Evolutionary conservation across 2,113 vertebrate genomes (phyloP).

Genomic region (Syrrhaptes paradoxus): DNA sequence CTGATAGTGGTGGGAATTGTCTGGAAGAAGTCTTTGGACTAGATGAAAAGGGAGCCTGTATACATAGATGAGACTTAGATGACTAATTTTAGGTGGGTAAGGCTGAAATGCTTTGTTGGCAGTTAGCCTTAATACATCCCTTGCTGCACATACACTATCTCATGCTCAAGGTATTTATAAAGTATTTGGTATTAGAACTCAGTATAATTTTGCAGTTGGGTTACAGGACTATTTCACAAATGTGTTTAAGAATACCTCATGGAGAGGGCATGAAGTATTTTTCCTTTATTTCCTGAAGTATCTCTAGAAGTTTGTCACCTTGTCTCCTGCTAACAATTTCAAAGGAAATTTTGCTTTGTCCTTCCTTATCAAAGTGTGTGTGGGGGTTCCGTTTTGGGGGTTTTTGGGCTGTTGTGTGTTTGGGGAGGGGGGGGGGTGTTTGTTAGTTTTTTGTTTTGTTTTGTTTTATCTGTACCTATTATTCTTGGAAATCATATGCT

Average conservation of each 20-base stretch:
- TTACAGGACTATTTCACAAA: background rate
- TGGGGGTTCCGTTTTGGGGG: accelerated
- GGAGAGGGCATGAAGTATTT: background rate
- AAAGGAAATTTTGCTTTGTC: background rate
- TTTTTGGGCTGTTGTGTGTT: background rate
- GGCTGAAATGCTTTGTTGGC: background rate
- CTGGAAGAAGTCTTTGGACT: background rate
- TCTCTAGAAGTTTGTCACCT: background rate
- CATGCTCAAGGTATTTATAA: background rate
- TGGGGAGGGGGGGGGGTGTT: too few relatives aligned
- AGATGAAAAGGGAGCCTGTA: background rate
- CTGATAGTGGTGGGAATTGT: background rate
- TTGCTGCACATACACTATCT: background rate
- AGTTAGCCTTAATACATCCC: background rate
- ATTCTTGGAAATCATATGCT: background rate
- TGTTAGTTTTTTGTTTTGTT: background rate
- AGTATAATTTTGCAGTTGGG: background rate
- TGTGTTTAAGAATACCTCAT: background rate
- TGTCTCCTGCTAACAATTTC: background rate
- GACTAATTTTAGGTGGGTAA: background rate
- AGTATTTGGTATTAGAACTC: background rate
- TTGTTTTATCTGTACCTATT: background rate
- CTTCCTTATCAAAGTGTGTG: background rate
- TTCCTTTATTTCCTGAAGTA: background rate
- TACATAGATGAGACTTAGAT: background rate